Evolutionary conservation across 1,140 invertebrate species (phyloP), one percentile per base, ranked within the genome.

Genomic region (Conus ventricosus): DNA sequence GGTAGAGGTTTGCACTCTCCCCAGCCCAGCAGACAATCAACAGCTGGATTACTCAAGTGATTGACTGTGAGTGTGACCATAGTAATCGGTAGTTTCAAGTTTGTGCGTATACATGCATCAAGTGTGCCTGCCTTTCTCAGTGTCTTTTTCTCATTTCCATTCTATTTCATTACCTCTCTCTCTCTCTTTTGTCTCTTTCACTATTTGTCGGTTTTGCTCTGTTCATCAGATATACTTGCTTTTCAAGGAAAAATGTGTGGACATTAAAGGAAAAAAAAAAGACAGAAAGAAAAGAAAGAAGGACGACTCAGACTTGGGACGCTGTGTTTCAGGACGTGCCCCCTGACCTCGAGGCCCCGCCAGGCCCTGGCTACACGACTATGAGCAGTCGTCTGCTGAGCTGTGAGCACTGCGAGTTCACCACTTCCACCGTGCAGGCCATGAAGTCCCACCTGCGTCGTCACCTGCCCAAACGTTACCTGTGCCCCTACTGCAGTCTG

Each of bases 401-500:
- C 51, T 89, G 88, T 60, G 53, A 63, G 53, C 60, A 57, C 75
- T 89, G 88, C 78, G 71, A 85, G 27, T 89, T 89, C 84, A 57
- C 88, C 76, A 81, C 83, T 27, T 78, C 83, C 25, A 81, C 78
- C 17, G 84, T 89, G 11, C 88, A 85, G 80, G 88, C 88, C 84
- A 87, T 89, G 71, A 86, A 86, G 84, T 86, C 84, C 23, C 88
- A 89, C 84, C 85, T 85, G 76, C 25, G 88, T 27, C 80, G 83
- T n/a, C 88, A 89, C 71, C 84, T 85, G 76, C 88, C 88, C 63
- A 85, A 85, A 55, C 84, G 85, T 4, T 89, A 60, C 84, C 88
- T 89, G 17, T 89, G 88, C 76, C 84, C 88, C 17, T 89, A 89
- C 84, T 89, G 88, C 60, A 60, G 78, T 27, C 83, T 89, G 8